A percentile compares a stretch with the other conserved stretches of the same genome.
phyloP scores from a whole-genome alignment of 2,888 invertebrate species.

The Scaptomyza parva region DNA sequence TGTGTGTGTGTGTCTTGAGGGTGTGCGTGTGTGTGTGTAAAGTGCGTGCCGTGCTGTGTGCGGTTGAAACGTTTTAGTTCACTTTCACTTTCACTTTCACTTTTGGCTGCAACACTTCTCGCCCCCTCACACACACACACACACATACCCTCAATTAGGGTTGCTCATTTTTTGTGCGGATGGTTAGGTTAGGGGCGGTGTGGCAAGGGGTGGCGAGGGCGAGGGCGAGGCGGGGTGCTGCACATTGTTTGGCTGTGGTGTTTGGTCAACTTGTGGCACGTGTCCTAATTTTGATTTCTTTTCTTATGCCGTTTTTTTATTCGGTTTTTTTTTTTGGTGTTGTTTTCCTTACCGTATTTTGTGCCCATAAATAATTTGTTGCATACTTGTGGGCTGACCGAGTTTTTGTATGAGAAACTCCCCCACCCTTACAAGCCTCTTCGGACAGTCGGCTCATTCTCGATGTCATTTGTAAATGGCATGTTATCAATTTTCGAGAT shows the following conservation, averaged over 20 bases:
- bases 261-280: slow-evolving; percentile 81
- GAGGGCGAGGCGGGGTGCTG: slow-evolving; percentile 20
- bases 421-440: background rate
- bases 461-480: slow-evolving; percentile 83
- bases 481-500: slow-evolving; percentile 84
- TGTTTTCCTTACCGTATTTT: slow-evolving; percentile 33
- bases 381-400: slow-evolving; percentile 62
- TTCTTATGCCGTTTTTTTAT: slow-evolving; percentile 19
- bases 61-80: slow-evolving; percentile 63
- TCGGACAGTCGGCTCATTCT: slow-evolving; percentile 16
- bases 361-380: slow-evolving; percentile 74
- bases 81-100: slow-evolving; percentile 73
- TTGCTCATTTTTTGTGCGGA: slow-evolving; percentile 6
- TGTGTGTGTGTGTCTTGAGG: slow-evolving; percentile 3
- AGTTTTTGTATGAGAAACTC: slow-evolving; percentile 32
- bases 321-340: slow-evolving; percentile 10
- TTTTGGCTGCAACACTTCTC: slow-evolving; percentile 44
- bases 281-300: slow-evolving; percentile 82
- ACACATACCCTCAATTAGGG: slow-evolving; percentile 42
- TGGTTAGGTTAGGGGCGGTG: slow-evolving; percentile 13
- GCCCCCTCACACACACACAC: slow-evolving; percentile 8
- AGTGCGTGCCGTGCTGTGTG: slow-evolving; percentile 66
- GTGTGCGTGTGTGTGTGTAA: slow-evolving; percentile 22
- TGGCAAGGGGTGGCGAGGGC: background rate
- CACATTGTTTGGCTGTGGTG: slow-evolving; percentile 59